Evolutionary conservation across 2,797 vertebrate species (phyloP).

Genomic region (Epinephelus coioides): DNA sequence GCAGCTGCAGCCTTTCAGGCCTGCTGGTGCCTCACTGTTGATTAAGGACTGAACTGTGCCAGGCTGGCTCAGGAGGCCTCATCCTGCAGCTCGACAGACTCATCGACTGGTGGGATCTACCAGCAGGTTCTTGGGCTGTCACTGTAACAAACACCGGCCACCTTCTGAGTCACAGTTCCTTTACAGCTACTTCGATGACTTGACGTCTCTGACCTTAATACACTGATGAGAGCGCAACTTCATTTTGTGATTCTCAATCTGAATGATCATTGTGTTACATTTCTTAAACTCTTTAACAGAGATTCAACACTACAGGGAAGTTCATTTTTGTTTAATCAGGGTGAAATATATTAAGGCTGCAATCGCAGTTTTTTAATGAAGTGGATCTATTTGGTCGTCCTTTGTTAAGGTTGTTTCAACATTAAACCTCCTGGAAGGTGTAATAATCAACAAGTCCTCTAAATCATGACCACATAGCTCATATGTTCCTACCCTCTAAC

Average conservation of each 20-base stretch:
- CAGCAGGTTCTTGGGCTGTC: constrained; percentile 38
- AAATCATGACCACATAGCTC: too few species aligned
- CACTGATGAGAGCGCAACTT: background rate
- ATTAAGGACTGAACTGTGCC: constrained; percentile 27
- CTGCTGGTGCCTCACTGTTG: constrained; percentile 33
- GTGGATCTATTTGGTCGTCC: background rate
- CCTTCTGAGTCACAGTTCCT: constrained; percentile 24
- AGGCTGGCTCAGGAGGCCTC: constrained; percentile 34
- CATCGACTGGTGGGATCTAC: constrained; percentile 3
- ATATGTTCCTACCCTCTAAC: too few species aligned
- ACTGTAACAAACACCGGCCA: constrained; percentile 17
- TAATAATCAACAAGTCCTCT: background rate
- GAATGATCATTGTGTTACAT: background rate
- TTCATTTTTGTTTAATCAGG: background rate
- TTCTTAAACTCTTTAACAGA: background rate
- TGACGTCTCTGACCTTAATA: background rate
- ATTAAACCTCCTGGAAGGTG: background rate
- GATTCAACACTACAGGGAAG: background rate
- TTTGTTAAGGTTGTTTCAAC: background rate
- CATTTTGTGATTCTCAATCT: constrained; percentile 5
- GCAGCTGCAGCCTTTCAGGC: constrained; percentile 40
- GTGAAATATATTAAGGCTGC: background rate
- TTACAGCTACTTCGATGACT: constrained; percentile 7
- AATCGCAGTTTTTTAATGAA: background rate
- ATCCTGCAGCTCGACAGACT: constrained; percentile 34